phyloP scores from a whole-genome alignment of 2,888 invertebrate species.

The Sphaerophoria rueppellii region DNA sequence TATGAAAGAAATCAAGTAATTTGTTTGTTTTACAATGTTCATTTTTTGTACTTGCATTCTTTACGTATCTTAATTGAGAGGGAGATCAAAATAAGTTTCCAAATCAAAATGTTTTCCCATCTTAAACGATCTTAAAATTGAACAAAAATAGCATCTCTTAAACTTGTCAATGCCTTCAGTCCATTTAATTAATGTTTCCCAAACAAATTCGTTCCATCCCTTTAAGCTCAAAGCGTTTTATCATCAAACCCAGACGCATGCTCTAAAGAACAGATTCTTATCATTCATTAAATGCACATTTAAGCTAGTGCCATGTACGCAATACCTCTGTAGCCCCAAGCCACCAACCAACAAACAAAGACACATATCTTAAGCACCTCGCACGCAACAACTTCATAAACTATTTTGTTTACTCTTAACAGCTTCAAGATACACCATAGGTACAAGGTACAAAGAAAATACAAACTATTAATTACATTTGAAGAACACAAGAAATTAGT shows the following conservation, averaged over 20 bases:
- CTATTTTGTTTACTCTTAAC: slow-evolving; percentile 26
- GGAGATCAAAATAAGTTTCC: too few relatives aligned
- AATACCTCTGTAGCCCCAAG: slow-evolving; percentile 8
- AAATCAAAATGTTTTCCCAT: too few relatives aligned
- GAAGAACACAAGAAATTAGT: slow-evolving; percentile 58
- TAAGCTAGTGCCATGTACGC: slow-evolving; percentile 24
- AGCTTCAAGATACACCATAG: background rate
- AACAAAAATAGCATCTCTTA: background rate
- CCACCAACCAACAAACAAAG: background rate
- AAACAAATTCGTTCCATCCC: background rate
- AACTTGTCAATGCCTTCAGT: background rate
- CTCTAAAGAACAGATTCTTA: slow-evolving; percentile 35
- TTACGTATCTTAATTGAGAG: too few relatives aligned
- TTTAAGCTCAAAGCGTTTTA: slow-evolving; percentile 16
- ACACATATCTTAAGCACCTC: background rate
- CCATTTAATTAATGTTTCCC: background rate
- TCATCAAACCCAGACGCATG: slow-evolving; percentile 8
- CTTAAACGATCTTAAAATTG: too few relatives aligned
- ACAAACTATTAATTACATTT: slow-evolving; percentile 49
- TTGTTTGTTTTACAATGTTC: too few relatives aligned
- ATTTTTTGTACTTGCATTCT: too few relatives aligned
- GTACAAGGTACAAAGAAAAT: background rate
- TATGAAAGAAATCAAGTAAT: too few relatives aligned
- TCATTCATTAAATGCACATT: slow-evolving; percentile 48
- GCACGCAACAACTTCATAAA: slow-evolving; percentile 54